A percentile compares a stretch with the other conserved stretches of the same genome.
Conservation (phyloP, 2,888 invertebrate species). For the Azorinus chamasolen region DNA sequence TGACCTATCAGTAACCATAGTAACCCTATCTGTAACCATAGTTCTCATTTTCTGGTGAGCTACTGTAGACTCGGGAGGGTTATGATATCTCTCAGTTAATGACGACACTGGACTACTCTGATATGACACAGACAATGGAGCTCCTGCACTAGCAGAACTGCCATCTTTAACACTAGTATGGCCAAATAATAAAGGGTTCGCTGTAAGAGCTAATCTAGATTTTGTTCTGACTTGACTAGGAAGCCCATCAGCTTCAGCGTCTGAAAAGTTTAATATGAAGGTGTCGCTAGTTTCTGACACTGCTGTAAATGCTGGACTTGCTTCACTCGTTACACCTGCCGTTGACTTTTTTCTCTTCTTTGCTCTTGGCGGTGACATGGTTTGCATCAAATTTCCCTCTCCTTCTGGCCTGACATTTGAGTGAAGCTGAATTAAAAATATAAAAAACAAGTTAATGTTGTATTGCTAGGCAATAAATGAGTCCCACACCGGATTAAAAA, state of each 20-base stretch:
- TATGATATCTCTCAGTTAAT: not conserved
- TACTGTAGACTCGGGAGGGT: not conserved
- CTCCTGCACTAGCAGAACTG: too few species aligned
- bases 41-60: too few species aligned
- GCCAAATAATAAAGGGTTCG: slow-evolving; percentile 12
- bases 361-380: slow-evolving; percentile 4
- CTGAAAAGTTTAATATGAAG: not conserved
- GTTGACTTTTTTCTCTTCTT: slow-evolving; percentile 24
- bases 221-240: slow-evolving; percentile 47
- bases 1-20: too few species aligned
- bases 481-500: too few species aligned
- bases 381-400: slow-evolving; percentile 15
- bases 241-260: slow-evolving; percentile 35
- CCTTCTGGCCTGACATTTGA: slow-evolving; percentile 37
- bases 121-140: too few species aligned
- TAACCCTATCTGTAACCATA: too few species aligned
- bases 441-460: too few species aligned
- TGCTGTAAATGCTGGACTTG: not conserved
- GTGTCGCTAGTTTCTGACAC: not conserved
- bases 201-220: slow-evolving; percentile 20
- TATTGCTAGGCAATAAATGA: too few species aligned
- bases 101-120: not conserved
- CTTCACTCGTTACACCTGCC: not conserved
- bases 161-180: not conserved
- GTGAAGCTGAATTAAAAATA: slow-evolving; percentile 41